Base-by-base conservation (phyloP, 2,797 vertebrate species). In the Sphaeramia orbicularis region DNA sequence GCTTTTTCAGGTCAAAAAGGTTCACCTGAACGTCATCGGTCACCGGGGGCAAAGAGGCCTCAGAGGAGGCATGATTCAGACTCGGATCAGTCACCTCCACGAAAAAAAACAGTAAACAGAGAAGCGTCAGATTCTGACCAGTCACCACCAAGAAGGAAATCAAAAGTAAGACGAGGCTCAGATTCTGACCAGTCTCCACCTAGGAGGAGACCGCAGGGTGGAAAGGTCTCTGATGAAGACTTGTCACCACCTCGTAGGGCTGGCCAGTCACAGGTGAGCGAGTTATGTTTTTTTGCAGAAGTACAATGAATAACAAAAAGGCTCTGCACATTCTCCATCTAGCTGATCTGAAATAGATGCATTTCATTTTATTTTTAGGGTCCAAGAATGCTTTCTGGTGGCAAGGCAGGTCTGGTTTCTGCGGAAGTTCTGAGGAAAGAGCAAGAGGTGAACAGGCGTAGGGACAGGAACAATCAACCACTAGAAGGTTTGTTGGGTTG, bases 381-480 rank as follows among this genome's bases (percentile, higher is more conserved):
- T 12, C 61, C 63, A 0, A 80, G 79, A 15, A 96, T 96, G 96
- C 91, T 96, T 0, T 96, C 96, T 0, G 96, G 96, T 15, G 93
- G 89, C 18, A 93, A 70, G 70, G 91, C 95, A 12, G 98, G 97
- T 40, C 87, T 99, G 80, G 93, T 99, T 74, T 95, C 96, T 0
- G 91, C 93, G 0, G 96, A 96, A 0, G 52, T 95, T 74, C 88
- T 97, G 57, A 93, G 92, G 65, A 94, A 76, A 87, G 97, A 99
- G 42, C 88, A 96, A 71, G 94, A 96, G 71, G 95, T 97, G 32
- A 94, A 93, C 57, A 87, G 89, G 59, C 93, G 81, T 69, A 91
- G 70, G 1, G 95, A 96, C 40, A 94, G 84, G 76, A 84, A 77
- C 19, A 95, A 92, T 77, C 71, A 86, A 59, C 91, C 89, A 0